Base-by-base conservation (phyloP, 2,113 vertebrate species). In the Sclerurus mexicanus region DNA sequence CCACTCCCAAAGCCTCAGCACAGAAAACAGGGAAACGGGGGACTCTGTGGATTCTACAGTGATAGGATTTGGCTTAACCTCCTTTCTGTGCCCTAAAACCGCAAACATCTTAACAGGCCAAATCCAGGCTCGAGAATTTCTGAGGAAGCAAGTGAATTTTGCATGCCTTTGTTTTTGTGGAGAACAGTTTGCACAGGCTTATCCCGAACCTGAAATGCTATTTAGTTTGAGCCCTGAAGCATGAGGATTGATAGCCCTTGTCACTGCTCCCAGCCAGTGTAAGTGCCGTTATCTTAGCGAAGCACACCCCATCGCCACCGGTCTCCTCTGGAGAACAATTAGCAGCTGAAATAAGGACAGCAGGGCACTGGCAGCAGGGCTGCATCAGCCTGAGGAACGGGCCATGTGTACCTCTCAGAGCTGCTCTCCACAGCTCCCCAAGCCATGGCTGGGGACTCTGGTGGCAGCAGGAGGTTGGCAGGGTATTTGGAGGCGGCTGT, bases 241-340 rank as follows among this genome's bases (percentile, higher is more conserved):
- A 44, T 58, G 85, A 87, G 88, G 83, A 87, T 78, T 96, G 95
- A 89, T 62, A 80, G 95, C 49, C 85, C 66, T 89, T 77, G 74
- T 60, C 33, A 33, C 87, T 93, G 91, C 53, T 90, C 76, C 85
- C 84, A 90, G 87, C 20, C 59, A 68, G 68, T 39, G 14, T 30
- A 85, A 62, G 68, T 63, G 85, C 73, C 16, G 66, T 89, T 95
- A 96, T 95, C 96, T 85, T 35, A 94, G 91, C 62, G 42, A 72
- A 94, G 93, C 93, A 96, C 85, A 90, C 28, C 87, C 82, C 68
- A 39, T 5, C 77, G 91, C 88, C 16, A 7, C n/a, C 6, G 2
- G 77, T 47, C 59, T 72, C 91, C 92, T 90, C 95, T 74, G 89
- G 92, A 95, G 91, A 67, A 28, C 87, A 94, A 91, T 91, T 47